These are phyloP conservation scores for Cataglyphis livida DNA, from an alignment of 2,888 invertebrate genomes.

Conservation along the genomic window DNA sequence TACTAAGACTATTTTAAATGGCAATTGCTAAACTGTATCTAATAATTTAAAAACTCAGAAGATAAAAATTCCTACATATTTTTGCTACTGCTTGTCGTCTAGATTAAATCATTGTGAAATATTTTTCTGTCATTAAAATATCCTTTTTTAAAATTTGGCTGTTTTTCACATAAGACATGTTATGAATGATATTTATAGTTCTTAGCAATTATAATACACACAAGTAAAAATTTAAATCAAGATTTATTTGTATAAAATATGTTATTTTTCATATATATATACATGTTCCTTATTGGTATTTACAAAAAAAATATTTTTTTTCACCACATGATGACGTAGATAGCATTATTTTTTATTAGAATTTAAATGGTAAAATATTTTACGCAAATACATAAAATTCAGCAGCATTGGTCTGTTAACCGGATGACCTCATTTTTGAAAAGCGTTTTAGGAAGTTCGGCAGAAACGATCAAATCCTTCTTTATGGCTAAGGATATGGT, in stretches of 20 bases:
- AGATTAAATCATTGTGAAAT: not conserved
- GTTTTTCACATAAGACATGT: not conserved
- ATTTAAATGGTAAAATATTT: not conserved
- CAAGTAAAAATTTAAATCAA: not conserved
- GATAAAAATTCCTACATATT: conserved; percentile 19
- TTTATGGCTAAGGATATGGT: conserved; percentile 22
- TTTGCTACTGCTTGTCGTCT: not conserved
- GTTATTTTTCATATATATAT: not conserved
- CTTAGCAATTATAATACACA: not conserved
- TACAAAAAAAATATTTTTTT: not conserved
- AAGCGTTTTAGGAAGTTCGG: conserved; percentile 22
- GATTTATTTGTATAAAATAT: not conserved
- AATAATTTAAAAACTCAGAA: conserved; percentile 75
- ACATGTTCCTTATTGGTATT: not conserved
- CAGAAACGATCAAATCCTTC: conserved; percentile 27
- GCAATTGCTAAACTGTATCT: conserved; percentile 74
- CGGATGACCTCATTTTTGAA: conserved; percentile 21
- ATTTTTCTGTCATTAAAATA: not conserved
- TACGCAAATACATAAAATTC: not conserved
- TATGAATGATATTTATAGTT: not conserved
- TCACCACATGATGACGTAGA: not conserved
- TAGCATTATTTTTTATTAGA: not conserved
- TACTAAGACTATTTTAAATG: not conserved
- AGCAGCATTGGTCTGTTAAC: conserved; percentile 7
- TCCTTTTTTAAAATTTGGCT: not conserved